phyloP scores from a whole-genome alignment of 2,113 vertebrate genomes.

The Rallus limicola region DNA sequence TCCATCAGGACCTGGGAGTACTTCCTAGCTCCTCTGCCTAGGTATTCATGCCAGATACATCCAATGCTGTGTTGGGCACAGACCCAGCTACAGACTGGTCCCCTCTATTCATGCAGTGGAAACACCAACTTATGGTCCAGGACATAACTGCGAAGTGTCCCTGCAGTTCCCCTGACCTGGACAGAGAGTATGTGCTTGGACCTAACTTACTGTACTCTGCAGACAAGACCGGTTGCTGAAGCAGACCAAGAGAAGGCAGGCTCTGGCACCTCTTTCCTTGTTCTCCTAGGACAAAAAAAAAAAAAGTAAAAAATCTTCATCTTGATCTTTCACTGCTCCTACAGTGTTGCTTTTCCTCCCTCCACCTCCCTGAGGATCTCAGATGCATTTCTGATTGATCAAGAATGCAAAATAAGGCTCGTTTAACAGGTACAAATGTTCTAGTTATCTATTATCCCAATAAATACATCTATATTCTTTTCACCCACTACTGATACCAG shows the following conservation, averaged over 20 bases:
- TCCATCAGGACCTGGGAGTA: not conserved
- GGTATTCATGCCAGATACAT: not conserved
- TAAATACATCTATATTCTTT: slow-evolving; percentile 33
- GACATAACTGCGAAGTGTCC: not conserved
- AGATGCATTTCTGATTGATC: not conserved
- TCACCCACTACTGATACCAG: not conserved
- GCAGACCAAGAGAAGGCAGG: not conserved
- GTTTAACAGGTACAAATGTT: not conserved
- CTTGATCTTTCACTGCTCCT: not conserved
- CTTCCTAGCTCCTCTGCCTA: not conserved
- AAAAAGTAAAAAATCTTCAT: not conserved
- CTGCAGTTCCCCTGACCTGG: not conserved
- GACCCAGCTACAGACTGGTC: not conserved
- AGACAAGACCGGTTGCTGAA: not conserved
- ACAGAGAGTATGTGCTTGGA: not conserved
- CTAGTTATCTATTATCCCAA: not conserved
- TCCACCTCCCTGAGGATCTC: not conserved
- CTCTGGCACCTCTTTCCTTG: not conserved
- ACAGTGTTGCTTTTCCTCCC: not conserved
- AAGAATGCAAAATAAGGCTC: not conserved
- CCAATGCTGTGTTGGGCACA: not conserved
- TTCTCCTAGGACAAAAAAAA: not conserved
- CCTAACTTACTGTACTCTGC: not conserved
- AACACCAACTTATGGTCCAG: not conserved
- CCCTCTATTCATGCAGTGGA: not conserved